Conservation (phyloP, 2,888 invertebrate genomes). For the Drosophila mimica region DNA sequence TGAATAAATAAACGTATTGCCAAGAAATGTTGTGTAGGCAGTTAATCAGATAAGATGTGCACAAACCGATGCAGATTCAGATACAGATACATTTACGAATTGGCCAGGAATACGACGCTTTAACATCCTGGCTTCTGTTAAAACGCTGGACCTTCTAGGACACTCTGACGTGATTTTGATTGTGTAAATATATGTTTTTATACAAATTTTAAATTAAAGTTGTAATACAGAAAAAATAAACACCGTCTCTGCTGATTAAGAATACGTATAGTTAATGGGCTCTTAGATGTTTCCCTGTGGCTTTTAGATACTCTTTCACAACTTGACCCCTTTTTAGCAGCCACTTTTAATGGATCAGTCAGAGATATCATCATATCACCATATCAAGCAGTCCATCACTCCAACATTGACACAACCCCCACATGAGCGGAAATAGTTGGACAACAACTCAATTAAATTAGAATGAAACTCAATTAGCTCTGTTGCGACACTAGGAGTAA, state of each 20-base stretch:
- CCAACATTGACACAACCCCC: conserved; percentile 54
- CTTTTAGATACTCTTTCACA: not conserved
- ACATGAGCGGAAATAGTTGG: conserved; percentile 45
- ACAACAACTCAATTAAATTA: conserved; percentile 24
- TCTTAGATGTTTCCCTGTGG: no score
- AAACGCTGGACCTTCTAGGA: not conserved
- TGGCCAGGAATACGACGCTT: conserved; percentile 39
- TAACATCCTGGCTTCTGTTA: not conserved
- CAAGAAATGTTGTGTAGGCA: conserved; percentile 10
- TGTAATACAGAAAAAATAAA: not conserved
- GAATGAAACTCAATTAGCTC: conserved; percentile 56
- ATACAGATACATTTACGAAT: conserved; percentile 5
- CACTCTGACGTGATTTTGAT: not conserved
- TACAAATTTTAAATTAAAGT: not conserved
- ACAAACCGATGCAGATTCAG: not conserved
- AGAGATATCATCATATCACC: not conserved
- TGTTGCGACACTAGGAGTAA: conserved; percentile 5
- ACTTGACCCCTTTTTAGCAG: not conserved
- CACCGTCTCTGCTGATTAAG: not conserved
- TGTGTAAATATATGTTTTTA: not conserved
- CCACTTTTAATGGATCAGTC: not conserved
- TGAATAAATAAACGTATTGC: conserved; percentile 1
- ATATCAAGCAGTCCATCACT: conserved; percentile 28
- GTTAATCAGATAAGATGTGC: not conserved
- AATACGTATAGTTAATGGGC: not conserved